These are phyloP conservation scores for Hucho hucho DNA, from an alignment of 2,113 vertebrate genomes.

Conservation along the genomic window DNA sequence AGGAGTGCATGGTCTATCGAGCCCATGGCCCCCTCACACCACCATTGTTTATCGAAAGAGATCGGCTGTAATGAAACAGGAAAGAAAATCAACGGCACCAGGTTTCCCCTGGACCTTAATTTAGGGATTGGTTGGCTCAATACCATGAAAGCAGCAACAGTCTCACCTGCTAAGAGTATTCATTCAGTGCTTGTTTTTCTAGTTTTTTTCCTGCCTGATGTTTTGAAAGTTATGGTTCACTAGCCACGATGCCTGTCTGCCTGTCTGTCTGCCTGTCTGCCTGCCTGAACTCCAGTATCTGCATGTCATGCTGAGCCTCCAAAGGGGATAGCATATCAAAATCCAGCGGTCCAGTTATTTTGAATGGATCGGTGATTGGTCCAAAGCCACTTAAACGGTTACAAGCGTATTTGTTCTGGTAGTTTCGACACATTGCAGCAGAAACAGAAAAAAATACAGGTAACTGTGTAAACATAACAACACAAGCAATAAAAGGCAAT, in stretches of 20 bases:
- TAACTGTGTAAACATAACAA: neutral
- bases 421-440: neutral
- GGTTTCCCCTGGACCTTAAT: slow-evolving; percentile 23
- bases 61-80: slow-evolving; percentile 56
- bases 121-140: slow-evolving; percentile 30
- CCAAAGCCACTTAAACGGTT: neutral
- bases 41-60: slow-evolving; percentile 61
- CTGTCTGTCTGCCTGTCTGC: too few species aligned
- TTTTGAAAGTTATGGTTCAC: too few species aligned
- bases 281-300: too few species aligned
- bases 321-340: too few species aligned
- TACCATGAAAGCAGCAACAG: slow-evolving; percentile 15
- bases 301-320: too few species aligned
- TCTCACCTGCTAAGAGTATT: neutral
- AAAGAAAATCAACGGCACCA: slow-evolving; percentile 37
- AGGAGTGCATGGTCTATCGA: slow-evolving; percentile 55
- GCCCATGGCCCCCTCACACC: slow-evolving; percentile 29
- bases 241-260: too few species aligned
- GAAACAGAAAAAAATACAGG: neutral
- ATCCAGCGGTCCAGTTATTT: too few species aligned
- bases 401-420: neutral
- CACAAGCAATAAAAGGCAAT: neutral
- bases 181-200: neutral
- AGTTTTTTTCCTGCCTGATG: neutral
- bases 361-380: too few species aligned